Evolutionary conservation across 2,113 vertebrate species (phyloP).

Genomic region (Archocentrus centrarchus): DNA sequence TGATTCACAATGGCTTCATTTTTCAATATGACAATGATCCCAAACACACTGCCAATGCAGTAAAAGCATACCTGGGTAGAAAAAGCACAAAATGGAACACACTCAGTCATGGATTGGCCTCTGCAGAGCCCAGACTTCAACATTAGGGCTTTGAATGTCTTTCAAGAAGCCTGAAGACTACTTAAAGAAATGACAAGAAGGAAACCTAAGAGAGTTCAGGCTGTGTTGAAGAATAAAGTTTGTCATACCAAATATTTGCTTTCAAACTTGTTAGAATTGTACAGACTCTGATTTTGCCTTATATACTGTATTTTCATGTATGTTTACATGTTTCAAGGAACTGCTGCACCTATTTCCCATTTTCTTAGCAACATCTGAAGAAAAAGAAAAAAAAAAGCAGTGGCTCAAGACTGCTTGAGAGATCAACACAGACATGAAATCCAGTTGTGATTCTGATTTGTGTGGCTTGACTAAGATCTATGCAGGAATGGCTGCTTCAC

Average conservation of each 20-base stretch:
- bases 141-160: not conserved
- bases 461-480: not conserved
- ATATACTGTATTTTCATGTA: not conserved
- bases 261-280: not conserved
- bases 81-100: too few species aligned
- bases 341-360: not conserved
- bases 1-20: not conserved
- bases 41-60: not conserved
- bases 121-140: too few species aligned
- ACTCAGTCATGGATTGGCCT: too few species aligned
- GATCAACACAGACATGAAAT: slow-evolving; percentile 21
- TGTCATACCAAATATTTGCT: not conserved
- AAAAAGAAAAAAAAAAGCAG: too few species aligned
- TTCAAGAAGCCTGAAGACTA: not conserved
- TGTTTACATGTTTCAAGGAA: not conserved
- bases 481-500: slow-evolving; percentile 19
- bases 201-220: not conserved
- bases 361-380: not conserved
- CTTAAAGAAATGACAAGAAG: not conserved
- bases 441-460: slow-evolving; percentile 28
- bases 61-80: not conserved
- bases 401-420: not conserved
- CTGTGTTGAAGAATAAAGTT: not conserved
- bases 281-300: not conserved
- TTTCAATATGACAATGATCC: not conserved